A percentile compares a stretch with the other conserved stretches of the same genome.
Evolutionary conservation across 2,888 invertebrate genomes (phyloP).

Genomic region (Dicyrtomina minuta): DNA sequence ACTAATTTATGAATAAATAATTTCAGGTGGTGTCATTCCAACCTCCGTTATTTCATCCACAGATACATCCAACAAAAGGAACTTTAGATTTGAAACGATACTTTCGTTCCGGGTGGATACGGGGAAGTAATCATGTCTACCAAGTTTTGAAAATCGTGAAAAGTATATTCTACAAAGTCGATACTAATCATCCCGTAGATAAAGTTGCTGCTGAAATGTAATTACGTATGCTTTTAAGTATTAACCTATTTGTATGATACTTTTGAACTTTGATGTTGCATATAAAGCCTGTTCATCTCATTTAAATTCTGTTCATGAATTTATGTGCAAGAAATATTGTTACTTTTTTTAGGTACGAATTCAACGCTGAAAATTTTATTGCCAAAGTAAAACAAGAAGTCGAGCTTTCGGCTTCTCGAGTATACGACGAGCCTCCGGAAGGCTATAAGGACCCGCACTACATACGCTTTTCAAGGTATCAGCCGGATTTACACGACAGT

Average conservation of each 20-base stretch:
- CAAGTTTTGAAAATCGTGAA: conserved; percentile 38
- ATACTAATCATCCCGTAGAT: conserved; percentile 28
- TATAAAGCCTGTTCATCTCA: too few species aligned
- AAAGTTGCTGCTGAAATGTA: conserved; percentile 40
- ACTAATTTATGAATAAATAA: too few species aligned
- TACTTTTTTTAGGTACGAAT: conserved; percentile 34
- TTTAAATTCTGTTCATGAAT: too few species aligned
- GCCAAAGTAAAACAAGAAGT: conserved; percentile 33
- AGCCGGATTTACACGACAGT: conserved; percentile 35
- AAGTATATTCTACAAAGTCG: conserved; percentile 38
- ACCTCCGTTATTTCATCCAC: conserved; percentile 39
- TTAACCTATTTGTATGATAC: conserved; percentile 3
- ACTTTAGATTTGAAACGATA: conserved; percentile 34
- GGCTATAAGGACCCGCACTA: conserved; percentile 38
- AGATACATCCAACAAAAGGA: conserved; percentile 34
- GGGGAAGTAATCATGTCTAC: conserved; percentile 32
- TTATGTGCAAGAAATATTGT: too few species aligned
- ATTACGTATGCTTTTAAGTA: neutral
- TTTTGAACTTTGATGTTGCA: neutral
- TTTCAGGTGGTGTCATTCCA: conserved; percentile 33
- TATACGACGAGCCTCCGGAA: conserved; percentile 36
- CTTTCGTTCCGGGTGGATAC: conserved; percentile 34
- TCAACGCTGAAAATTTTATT: conserved; percentile 25
- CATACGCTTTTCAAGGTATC: conserved; percentile 35
- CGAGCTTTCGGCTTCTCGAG: conserved; percentile 13